phyloP scores from a whole-genome alignment of 2,797 vertebrate species.

The Amniataba percoides region DNA sequence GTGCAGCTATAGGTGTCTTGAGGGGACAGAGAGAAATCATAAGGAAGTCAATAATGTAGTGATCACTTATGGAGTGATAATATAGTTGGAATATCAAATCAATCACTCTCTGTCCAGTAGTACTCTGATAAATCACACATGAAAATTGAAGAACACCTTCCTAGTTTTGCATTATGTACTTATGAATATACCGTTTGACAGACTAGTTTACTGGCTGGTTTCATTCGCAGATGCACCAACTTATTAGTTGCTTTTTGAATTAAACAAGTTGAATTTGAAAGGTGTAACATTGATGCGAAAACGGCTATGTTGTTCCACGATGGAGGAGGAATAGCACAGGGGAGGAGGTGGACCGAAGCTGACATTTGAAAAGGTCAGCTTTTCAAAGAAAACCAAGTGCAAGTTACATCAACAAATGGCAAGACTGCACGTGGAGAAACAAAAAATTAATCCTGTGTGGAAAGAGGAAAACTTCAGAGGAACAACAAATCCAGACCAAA shows the following conservation, averaged over 20 bases:
- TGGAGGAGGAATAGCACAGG: not conserved
- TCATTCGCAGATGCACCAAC: slow-evolving; percentile 6
- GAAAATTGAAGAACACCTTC: not conserved
- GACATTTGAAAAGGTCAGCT: slow-evolving; percentile 38
- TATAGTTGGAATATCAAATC: slow-evolving; percentile 7
- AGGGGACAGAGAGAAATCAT: not conserved
- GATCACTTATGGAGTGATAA: not conserved
- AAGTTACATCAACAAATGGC: not conserved
- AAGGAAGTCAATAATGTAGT: not conserved
- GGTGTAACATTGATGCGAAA: slow-evolving; percentile 17
- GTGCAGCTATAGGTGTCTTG: not conserved
- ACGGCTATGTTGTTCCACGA: not conserved
- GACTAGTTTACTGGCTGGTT: not conserved
- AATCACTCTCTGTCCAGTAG: not conserved
- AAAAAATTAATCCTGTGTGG: not conserved
- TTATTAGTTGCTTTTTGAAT: not conserved
- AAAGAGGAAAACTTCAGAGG: not conserved
- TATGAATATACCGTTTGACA: not conserved
- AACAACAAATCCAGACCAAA: not conserved
- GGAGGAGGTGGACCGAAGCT: slow-evolving; percentile 6
- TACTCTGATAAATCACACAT: not conserved
- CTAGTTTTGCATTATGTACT: not conserved
- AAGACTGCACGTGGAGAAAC: slow-evolving; percentile 1
- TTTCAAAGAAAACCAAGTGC: slow-evolving; percentile 4
- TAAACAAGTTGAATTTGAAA: slow-evolving; percentile 21